phyloP scores from a whole-genome alignment of 2,797 vertebrate species.

The Neosilurus hyrtlii region DNA sequence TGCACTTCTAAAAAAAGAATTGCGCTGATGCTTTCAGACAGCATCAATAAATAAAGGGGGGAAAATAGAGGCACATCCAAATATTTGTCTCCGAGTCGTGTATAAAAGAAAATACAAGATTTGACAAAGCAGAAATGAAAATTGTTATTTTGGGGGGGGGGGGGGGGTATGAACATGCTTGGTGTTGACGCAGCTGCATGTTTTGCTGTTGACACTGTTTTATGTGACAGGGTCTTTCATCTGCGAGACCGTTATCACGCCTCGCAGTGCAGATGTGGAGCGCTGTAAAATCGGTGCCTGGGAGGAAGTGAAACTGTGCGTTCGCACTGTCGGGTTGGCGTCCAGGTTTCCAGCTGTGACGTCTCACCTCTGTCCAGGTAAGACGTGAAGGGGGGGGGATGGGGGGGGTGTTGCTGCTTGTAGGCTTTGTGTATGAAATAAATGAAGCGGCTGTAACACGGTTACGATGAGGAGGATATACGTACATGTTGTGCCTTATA shows the following conservation, averaged over 20 bases:
- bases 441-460: not conserved
- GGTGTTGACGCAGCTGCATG: not conserved
- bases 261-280: not conserved
- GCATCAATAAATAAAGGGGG: constrained; percentile 37
- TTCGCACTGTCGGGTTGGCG: not conserved
- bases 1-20: constrained; percentile 15
- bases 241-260: not conserved
- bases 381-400: no score
- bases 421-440: not conserved
- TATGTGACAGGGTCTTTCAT: constrained; percentile 1
- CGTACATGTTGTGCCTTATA: constrained; percentile 9
- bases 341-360: not conserved
- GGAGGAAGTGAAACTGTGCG: not conserved
- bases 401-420: no score
- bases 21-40: not conserved
- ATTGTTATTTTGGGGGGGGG: not conserved
- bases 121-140: constrained; percentile 6
- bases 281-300: constrained; percentile 8
- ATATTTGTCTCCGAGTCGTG: constrained; percentile 27
- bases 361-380: not conserved
- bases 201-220: constrained; percentile 13
- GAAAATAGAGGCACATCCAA: constrained; percentile 55
- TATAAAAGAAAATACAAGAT: not conserved
- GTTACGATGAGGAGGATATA: not conserved
- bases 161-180: not conserved